Base-by-base conservation (phyloP, 2,113 vertebrate genomes). In the Bucco capensis region DNA sequence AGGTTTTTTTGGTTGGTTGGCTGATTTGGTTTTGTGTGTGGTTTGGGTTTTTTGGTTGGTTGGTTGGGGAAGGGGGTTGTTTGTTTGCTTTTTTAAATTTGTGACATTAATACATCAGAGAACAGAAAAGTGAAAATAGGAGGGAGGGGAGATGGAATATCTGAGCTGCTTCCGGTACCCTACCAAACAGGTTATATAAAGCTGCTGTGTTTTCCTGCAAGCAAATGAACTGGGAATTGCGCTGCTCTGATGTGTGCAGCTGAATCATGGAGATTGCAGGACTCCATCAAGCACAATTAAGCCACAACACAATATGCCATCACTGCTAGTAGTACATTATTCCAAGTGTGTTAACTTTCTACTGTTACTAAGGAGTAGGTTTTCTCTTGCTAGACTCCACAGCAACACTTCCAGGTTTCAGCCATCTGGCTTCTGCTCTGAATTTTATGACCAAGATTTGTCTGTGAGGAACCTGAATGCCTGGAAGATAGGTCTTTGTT, bases 401-500 rank as follows among this genome's bases (percentile, higher is more conserved):
- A 89, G 84, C 54, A 85, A 87, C 64, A 58, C 35, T 77, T 85
- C 40, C 75, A 83, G 22, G 25, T 80, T 92, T 74, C 86, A 86
- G 65, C 79, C 83, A 90, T 66, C 69, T 74, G 94, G 49, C 40
- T 88, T 56, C 79, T 92, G 56, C 79, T 83, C 37, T 74, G 92
- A 89, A 69, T 92, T 88, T 91, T 88, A 56, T 53, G 86, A 72
- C 85, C 72, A 77, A 80, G 72, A 80, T 88, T 56, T 86, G 27
- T 38, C 69, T 71, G 21, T 53, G 37, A 95, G 83, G 38, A 90
- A 88, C 60, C 49, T 75, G 56, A 62, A 88, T 74, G 38, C 40
- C 75, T 83, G 31, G 28, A 86, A 85, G 33, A 65, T 10, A 46
- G 25, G 8, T 40, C 66, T 82, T 57, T 53, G 51, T 78, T 54